Conservation (phyloP, 2,888 invertebrate species). For the Morpho deidamia region DNA sequence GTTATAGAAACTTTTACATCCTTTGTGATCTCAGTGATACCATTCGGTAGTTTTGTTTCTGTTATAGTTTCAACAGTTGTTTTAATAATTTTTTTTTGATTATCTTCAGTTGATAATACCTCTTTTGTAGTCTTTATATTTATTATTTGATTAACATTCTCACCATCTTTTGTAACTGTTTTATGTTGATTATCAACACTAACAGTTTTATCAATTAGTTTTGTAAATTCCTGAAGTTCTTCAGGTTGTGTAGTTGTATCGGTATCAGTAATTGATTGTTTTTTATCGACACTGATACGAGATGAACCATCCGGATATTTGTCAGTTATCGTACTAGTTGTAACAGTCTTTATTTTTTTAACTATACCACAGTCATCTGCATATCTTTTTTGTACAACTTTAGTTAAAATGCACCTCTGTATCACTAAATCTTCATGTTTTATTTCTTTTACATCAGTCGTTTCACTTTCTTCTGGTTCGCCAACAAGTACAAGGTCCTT, state of each 20-base stretch:
- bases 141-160: constrained; percentile 50
- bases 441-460: constrained; percentile 36
- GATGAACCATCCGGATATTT: constrained; percentile 57
- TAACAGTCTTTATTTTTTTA: constrained; percentile 50
- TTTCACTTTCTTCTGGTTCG: constrained; percentile 41
- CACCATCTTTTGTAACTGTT: constrained; percentile 40
- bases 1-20: constrained; percentile 61
- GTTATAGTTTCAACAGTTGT: constrained; percentile 58
- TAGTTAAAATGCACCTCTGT: constrained; percentile 44
- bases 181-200: constrained; percentile 50
- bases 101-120: constrained; percentile 41
- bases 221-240: constrained; percentile 39
- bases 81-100: constrained; percentile 51
- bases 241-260: constrained; percentile 30
- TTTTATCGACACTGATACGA: constrained; percentile 52
- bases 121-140: constrained; percentile 64
- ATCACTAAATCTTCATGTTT: constrained; percentile 41
- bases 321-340: constrained; percentile 54
- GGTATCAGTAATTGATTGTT: constrained; percentile 51
- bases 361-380: constrained; percentile 35
- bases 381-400: constrained; percentile 48
- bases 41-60: constrained; percentile 53
- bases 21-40: constrained; percentile 58
- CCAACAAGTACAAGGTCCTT: constrained; percentile 32
- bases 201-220: constrained; percentile 48